Evolutionary conservation across 2,888 invertebrate genomes (phyloP).

Genomic region (Notodonta dromedarius): DNA sequence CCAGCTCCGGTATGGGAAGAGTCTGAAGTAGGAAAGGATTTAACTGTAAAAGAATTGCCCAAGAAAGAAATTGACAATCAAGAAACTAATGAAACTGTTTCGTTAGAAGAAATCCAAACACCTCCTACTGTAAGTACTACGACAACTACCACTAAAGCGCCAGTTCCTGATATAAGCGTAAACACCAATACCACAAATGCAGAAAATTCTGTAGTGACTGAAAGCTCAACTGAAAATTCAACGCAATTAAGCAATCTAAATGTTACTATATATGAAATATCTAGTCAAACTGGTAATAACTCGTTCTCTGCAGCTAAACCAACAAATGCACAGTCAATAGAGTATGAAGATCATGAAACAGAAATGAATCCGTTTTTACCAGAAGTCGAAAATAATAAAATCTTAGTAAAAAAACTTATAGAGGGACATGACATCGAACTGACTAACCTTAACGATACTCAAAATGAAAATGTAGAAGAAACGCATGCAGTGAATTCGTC

Average conservation of each 20-base stretch:
- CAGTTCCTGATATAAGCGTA: constrained; percentile 14
- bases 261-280: constrained; percentile 76
- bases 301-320: constrained; percentile 51
- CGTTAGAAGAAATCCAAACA: constrained; percentile 27
- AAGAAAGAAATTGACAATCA: constrained; percentile 26
- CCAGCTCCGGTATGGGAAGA: constrained; percentile 78
- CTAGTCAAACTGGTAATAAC: constrained; percentile 58
- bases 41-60: constrained; percentile 41
- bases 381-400: constrained; percentile 86
- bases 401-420: constrained; percentile 84
- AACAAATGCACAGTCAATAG: constrained; percentile 54
- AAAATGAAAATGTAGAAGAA: constrained; percentile 71
- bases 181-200: constrained; percentile 9
- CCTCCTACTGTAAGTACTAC: constrained; percentile 25
- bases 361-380: constrained; percentile 88
- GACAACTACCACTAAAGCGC: constrained; percentile 23
- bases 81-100: constrained; percentile 15
- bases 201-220: constrained; percentile 18
- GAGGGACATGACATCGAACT: constrained; percentile 80
- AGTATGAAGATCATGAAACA: constrained; percentile 75
- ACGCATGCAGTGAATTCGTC: constrained; percentile 38
- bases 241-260: constrained; percentile 66
- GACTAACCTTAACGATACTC: constrained; percentile 69
- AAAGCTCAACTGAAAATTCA: constrained; percentile 43
- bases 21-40: constrained; percentile 45